These are phyloP conservation scores for Heliconius hewitsoni DNA, from an alignment of 1,140 invertebrate genomes.

Conservation along the genomic window DNA sequence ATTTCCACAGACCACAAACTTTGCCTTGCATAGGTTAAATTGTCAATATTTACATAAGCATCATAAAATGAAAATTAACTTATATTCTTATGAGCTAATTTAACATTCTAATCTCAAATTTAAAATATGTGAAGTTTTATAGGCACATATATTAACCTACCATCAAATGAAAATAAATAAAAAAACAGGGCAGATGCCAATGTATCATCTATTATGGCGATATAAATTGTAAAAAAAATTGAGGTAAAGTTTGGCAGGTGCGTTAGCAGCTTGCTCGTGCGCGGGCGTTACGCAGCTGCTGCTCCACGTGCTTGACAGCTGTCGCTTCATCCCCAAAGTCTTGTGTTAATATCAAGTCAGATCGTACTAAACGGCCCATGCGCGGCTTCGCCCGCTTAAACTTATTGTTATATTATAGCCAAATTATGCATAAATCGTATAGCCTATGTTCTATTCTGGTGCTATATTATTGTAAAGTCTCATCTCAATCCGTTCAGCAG, in stretches of 20 bases:
- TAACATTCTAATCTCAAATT: too few relatives aligned
- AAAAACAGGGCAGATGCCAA: slow-evolving; percentile 53
- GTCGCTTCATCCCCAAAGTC: slow-evolving; percentile 56
- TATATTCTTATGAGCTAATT: too few relatives aligned
- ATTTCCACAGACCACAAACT: not conserved
- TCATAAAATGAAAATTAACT: too few relatives aligned
- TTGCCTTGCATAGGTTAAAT: not conserved
- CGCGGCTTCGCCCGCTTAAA: too few relatives aligned
- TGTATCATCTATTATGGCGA: slow-evolving; percentile 43
- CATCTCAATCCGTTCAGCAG: too few relatives aligned
- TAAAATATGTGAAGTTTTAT: not conserved
- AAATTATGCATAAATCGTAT: too few relatives aligned
- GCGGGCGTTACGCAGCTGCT: slow-evolving; percentile 67
- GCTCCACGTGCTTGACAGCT: slow-evolving; percentile 72
- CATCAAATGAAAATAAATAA: slow-evolving; percentile 10
- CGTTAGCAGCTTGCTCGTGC: slow-evolving; percentile 67
- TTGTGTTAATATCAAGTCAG: slow-evolving; percentile 22
- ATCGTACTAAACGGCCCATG: not conserved
- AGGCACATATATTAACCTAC: not conserved
- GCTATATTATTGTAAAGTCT: too few relatives aligned
- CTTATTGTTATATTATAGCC: too few relatives aligned
- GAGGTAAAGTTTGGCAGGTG: slow-evolving; percentile 63
- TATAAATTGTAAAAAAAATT: slow-evolving; percentile 53
- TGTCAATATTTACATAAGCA: not conserved
- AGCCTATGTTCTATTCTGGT: too few relatives aligned